These are phyloP conservation scores for Zosterops lateralis DNA, from an alignment of 2,113 vertebrate genomes.

Conservation along the genomic window DNA sequence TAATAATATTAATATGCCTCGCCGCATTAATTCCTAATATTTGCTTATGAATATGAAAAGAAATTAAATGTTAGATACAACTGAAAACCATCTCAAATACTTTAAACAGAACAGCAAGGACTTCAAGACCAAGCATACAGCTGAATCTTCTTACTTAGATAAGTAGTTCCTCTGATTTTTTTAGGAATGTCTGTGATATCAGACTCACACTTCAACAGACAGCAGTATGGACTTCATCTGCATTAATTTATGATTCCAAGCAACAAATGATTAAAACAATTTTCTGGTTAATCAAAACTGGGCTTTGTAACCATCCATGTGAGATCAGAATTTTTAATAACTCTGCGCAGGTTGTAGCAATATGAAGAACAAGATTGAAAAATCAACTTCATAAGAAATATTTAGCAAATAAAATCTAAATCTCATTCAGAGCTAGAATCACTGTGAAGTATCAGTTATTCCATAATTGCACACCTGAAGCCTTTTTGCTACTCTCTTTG, in stretches of 20 bases:
- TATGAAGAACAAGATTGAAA: conserved; percentile 48
- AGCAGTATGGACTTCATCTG: conserved; percentile 15
- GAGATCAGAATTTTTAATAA: conserved; percentile 72
- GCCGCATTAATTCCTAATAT: conserved; percentile 25
- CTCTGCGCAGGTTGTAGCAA: not conserved
- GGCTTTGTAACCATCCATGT: conserved; percentile 47
- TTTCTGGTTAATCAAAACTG: conserved; percentile 72
- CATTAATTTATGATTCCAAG: conserved; percentile 65
- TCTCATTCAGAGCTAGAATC: not conserved
- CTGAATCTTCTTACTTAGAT: not conserved
- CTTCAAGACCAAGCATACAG: not conserved
- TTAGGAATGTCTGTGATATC: not conserved
- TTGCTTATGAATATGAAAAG: conserved; percentile 45
- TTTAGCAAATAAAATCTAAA: conserved; percentile 65
- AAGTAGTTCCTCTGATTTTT: not conserved
- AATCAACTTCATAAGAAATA: conserved; percentile 65
- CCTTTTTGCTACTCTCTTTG: not conserved
- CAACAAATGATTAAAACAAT: conserved; percentile 72
- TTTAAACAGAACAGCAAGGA: conserved; percentile 14
- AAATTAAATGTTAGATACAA: conserved; percentile 45
- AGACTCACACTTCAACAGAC: conserved; percentile 5
- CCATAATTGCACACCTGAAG: not conserved
- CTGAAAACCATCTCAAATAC: not conserved
- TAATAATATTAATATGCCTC: conserved; percentile 41
- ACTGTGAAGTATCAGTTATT: not conserved